Evolutionary conservation across 1,140 invertebrate species (phyloP).

Genomic region (Drosophila bifasciata): DNA sequence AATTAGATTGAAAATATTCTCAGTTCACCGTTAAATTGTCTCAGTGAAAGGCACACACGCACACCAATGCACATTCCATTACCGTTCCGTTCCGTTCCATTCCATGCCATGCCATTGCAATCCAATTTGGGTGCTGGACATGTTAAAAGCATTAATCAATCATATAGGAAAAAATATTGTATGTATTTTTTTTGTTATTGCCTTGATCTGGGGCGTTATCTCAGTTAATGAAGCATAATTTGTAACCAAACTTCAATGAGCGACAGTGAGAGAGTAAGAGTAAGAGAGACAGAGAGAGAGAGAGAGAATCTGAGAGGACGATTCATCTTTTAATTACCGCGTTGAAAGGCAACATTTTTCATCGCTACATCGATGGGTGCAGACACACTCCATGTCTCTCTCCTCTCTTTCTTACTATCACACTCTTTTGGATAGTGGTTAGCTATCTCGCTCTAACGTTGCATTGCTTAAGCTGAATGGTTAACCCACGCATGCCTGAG

Average conservation of each 20-base stretch:
- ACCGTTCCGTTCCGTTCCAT: conserved; percentile 41
- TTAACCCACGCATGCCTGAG: conserved; percentile 70
- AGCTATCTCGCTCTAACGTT: too few species aligned
- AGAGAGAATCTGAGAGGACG: conserved; percentile 46
- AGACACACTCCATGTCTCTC: neutral
- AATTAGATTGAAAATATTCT: conserved; percentile 21
- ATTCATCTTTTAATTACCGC: conserved; percentile 84
- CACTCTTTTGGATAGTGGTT: neutral
- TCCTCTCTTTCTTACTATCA: conserved; percentile 1
- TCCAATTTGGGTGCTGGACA: conserved; percentile 36
- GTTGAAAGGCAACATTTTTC: conserved; percentile 82
- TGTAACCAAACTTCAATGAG: conserved; percentile 47
- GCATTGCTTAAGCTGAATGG: conserved; percentile 20
- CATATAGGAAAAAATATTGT: conserved; percentile 49
- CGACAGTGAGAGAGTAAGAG: neutral
- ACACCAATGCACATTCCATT: conserved; percentile 17
- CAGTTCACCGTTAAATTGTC: conserved; percentile 25
- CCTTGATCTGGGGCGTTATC: conserved; percentile 79
- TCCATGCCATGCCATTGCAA: conserved; percentile 41
- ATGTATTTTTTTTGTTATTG: conserved; percentile 43
- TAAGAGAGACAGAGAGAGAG: neutral
- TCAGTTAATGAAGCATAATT: conserved; percentile 81
- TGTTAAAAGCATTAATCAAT: conserved; percentile 76
- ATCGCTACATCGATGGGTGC: conserved; percentile 56
- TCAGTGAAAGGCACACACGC: too few species aligned